Base-by-base conservation (phyloP, 2,888 invertebrate species). In the Protodeltote pygarga region DNA sequence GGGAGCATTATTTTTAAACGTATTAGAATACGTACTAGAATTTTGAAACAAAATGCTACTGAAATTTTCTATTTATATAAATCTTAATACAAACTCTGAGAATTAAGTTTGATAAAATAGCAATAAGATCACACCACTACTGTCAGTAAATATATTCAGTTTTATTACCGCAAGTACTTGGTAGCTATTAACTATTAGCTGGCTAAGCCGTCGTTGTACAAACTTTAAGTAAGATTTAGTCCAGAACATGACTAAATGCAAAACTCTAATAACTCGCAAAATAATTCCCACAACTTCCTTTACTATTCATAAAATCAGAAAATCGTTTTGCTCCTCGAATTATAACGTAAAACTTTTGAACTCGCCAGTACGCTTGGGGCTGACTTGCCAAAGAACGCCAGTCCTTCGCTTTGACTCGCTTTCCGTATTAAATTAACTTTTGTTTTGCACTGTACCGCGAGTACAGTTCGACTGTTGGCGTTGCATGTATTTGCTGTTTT, bases 391-490 rank as follows among this genome's bases (percentile, higher is more conserved):
- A 69, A 69, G 69, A 64, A 53, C 54, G 55, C 50, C 31, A 49
- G 51, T 55, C 61, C 28, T 51, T 53, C 35, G 50, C 54, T 70
- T 68, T 68, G 64, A 57, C 52, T 63, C 57, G 61, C 48, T 58
- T 65, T 65, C 41, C 47, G 46, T 62, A 70, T 68, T 68, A 64
- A 72, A 72, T 72, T 69, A 71, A 69, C 62, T 66, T 70, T 61
- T 68, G 62, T 65, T 66, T 59, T 52, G 51, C 46, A 55, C 25
- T 60, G 42, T 60, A 60, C 55, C 40, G 45, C 52, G 51, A 39
- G 64, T 48, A 59, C 60, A 20, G 42, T 42, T 55, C 32, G 39
- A 42, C 45, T 23, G 25, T 24, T 45, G 10, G 46, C 25, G 25
- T 24, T 45, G 10, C 15, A 16, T 52, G 51, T 55, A 33, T 51